These are phyloP conservation scores for Oophaga sylvatica DNA, from an alignment of 2,797 vertebrate genomes.

Conservation along the genomic window DNA sequence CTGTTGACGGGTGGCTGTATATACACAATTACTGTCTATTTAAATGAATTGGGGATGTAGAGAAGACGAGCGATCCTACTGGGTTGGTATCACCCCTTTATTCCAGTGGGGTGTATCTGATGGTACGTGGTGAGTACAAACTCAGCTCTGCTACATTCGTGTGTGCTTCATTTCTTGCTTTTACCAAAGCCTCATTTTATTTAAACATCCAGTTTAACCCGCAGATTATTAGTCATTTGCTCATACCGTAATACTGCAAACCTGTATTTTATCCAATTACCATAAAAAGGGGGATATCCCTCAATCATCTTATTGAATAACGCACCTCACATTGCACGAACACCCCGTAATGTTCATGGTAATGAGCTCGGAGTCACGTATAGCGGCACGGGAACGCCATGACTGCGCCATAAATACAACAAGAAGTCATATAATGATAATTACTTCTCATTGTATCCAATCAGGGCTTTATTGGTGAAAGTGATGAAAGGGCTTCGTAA, in stretches of 20 bases:
- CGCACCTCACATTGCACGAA: background rate
- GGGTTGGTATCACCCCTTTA: too few relatives aligned
- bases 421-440: conserved; percentile 33
- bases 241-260: too few relatives aligned
- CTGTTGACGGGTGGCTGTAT: too few relatives aligned
- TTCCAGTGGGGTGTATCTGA: background rate
- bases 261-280: background rate
- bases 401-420: conserved; percentile 3
- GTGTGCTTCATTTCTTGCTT: background rate
- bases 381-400: background rate
- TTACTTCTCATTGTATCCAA: conserved; percentile 28
- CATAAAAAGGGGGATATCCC: background rate
- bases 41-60: too few relatives aligned
- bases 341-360: background rate
- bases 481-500: background rate
- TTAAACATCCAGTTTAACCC: background rate
- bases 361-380: background rate
- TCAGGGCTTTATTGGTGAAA: conserved; percentile 15
- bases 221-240: background rate
- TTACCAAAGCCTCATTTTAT: background rate
- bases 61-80: too few relatives aligned
- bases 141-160: background rate
- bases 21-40: too few relatives aligned
- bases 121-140: background rate
- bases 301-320: conserved; percentile 5